Base-by-base conservation (phyloP, 2,797 vertebrate genomes). In the Sebastes taczanowskii region DNA sequence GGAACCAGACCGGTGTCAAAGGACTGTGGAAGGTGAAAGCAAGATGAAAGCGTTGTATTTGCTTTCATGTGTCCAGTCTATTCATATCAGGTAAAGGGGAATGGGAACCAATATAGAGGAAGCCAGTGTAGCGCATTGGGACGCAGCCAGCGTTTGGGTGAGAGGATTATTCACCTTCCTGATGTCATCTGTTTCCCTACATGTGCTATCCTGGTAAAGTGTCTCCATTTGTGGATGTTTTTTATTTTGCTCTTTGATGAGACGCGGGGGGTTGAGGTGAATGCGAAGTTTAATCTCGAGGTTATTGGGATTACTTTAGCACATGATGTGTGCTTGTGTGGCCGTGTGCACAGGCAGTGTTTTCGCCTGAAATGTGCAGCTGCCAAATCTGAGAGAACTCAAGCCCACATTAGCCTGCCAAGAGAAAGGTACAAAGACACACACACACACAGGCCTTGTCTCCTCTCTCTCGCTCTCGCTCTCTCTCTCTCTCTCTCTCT, bases 351-450 rank as follows among this genome's bases (percentile, higher is more conserved):
- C 38, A 53, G 63, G 23, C 16, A 56, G 22, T 83, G 67, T 71
- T 75, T 42, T 58, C 69, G 78, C 77, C 79, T 92, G 84, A 86
- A 87, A 86, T 88, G 82, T 93, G 90, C 89, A 90, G 90, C 92
- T 93, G 92, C 93, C 90, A 92, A 91, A 91, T 91, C 83, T 92
- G 92, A 91, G 90, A 91, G 90, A 92, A 90, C 88, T 90, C 89
- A 83, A 94, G 83, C 91, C 87, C 86, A 93, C 90, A 81, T 94
- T 93, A 93, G 83, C 84, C 85, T 94, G 92, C 92, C 93, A 94
- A 92, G 90, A 90, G 84, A 88, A 92, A 92, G 86, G 88, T 92
- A 89, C 82, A 91, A 79, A 90, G 60, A 81, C 78, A 81, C 89
- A 70, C 72, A 66, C 65, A 60, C 49, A 78, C 76, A 86, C 42